These are phyloP conservation scores for Pseudorhombus dupliciocellatus DNA, from an alignment of 2,113 vertebrate species.

Conservation along the genomic window DNA sequence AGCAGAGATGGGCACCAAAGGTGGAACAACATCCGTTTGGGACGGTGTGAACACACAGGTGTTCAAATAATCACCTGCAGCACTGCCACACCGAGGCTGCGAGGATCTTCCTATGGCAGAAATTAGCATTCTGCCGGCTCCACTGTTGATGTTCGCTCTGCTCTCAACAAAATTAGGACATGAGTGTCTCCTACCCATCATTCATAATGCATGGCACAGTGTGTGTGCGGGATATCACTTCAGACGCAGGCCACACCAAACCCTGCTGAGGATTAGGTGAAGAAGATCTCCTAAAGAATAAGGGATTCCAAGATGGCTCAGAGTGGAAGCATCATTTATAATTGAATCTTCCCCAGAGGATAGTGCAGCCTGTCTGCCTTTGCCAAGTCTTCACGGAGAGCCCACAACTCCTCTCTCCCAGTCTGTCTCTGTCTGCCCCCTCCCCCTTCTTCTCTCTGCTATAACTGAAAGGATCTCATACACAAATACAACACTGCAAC, in stretches of 20 bases:
- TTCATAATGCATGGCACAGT: constrained; percentile 74
- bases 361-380: constrained; percentile 67
- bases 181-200: constrained; percentile 64
- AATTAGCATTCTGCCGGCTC: constrained; percentile 60
- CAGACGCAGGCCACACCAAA: constrained; percentile 63
- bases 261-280: constrained; percentile 74
- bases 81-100: constrained; percentile 21
- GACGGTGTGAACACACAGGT: background rate
- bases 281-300: constrained; percentile 76
- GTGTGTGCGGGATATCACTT: constrained; percentile 62
- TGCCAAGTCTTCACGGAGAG: constrained; percentile 59
- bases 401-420: constrained; percentile 39
- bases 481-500: constrained; percentile 58
- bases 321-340: constrained; percentile 80
- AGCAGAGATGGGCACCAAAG: constrained; percentile 33
- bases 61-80: constrained; percentile 25
- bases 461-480: constrained; percentile 43
- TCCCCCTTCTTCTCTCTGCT: constrained; percentile 18
- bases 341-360: constrained; percentile 79
- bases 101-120: background rate
- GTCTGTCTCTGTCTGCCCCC: constrained; percentile 13
- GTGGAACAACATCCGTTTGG: constrained; percentile 11
- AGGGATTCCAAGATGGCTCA: constrained; percentile 76
- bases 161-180: constrained; percentile 71
- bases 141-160: constrained; percentile 42